These are phyloP conservation scores for Heliconius sara DNA, from an alignment of 2,888 invertebrate genomes.

Conservation along the genomic window DNA sequence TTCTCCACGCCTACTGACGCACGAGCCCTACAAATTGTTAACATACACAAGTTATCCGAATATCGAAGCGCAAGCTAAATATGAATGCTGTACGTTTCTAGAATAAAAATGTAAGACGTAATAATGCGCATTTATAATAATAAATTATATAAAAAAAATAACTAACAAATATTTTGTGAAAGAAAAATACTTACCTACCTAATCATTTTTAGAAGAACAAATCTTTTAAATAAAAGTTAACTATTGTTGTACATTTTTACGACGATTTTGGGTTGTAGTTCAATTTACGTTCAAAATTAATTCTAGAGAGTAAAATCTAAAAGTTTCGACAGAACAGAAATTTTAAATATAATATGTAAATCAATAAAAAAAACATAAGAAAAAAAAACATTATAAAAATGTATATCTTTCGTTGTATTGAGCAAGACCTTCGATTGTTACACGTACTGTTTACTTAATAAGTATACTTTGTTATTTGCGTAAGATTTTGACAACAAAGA, in stretches of 20 bases:
- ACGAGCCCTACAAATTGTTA: constrained; percentile 3
- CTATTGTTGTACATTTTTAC: not conserved
- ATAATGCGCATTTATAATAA: constrained; percentile 4
- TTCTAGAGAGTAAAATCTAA: too few relatives aligned
- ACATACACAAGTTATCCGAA: constrained; percentile 6
- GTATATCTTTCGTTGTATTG: constrained; percentile 5
- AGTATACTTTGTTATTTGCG: not conserved
- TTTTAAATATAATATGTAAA: too few relatives aligned
- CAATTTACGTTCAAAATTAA: too few relatives aligned
- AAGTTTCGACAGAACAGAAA: too few relatives aligned
- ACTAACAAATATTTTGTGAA: not conserved
- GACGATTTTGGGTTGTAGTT: not conserved
- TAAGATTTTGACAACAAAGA: constrained; percentile 15
- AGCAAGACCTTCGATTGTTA: constrained; percentile 3
- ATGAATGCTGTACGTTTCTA: not conserved
- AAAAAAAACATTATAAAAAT: not conserved
- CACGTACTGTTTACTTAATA: constrained; percentile 9
- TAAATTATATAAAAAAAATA: not conserved
- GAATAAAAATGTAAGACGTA: constrained; percentile 1
- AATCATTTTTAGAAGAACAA: not conserved
- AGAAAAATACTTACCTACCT: too few relatives aligned
- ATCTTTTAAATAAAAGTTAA: too few relatives aligned
- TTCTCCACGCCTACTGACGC: constrained; percentile 12
- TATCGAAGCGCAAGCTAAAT: constrained; percentile 11
- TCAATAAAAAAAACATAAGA: not conserved